Conservation (phyloP, 2,113 vertebrate species). For the Strix aluco region DNA sequence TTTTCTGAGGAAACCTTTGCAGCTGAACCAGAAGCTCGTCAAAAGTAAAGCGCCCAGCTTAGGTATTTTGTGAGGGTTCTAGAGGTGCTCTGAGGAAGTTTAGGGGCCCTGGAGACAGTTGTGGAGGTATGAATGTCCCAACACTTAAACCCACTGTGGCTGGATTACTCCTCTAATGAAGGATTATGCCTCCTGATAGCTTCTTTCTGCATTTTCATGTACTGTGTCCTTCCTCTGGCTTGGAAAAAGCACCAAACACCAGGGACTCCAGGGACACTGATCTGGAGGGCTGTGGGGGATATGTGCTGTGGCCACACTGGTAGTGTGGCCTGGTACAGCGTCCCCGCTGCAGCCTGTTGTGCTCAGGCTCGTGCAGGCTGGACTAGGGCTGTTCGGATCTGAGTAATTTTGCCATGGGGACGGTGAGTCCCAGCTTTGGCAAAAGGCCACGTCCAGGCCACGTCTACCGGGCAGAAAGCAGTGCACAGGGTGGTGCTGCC, state of each 20-base stretch:
- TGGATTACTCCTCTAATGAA: background rate
- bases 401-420: fast-evolving
- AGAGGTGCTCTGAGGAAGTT: background rate
- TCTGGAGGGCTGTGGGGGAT: background rate
- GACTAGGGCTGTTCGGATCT: background rate
- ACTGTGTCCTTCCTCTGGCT: background rate
- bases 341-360: fast-evolving
- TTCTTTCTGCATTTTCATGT: background rate
- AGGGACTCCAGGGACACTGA: background rate
- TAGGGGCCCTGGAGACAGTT: background rate
- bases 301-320: background rate
- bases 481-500: background rate
- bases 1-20: background rate
- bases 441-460: background rate
- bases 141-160: background rate
- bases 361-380: background rate
- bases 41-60: fast-evolving
- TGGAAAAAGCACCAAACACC: background rate
- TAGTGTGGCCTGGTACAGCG: fast-evolving
- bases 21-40: fast-evolving
- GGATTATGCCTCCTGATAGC: background rate
- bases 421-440: background rate
- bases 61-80: background rate
- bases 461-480: fast-evolving
- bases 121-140: background rate